Base-by-base conservation (phyloP, 2,797 vertebrate species). In the Natrix natrix region DNA sequence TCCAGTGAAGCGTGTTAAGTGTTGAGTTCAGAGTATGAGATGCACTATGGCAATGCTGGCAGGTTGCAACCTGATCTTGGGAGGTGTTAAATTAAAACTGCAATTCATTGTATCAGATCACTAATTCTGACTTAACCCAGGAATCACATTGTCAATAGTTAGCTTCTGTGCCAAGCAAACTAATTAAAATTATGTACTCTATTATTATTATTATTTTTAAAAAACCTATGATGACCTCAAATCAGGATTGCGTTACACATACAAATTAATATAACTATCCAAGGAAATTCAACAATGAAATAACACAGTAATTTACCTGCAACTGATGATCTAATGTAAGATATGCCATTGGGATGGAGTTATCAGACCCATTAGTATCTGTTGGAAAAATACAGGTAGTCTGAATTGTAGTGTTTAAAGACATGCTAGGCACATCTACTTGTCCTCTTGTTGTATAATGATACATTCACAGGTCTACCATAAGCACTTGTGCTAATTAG, bases 291-390 rank as follows among this genome's bases (percentile, higher is more conserved):
- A 2, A n/a, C 28, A 91, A 89, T 86, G 26, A 93, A 95, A 95
- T 10, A 3, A 12, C 24, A 4, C n/a, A 90, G 87, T 94, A 94
- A 94, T 97, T 93, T 98, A 99, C 99, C 99, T 99, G 99, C 93
- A 99, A 98, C 96, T 99, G 99, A 97, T 99, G 99, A 97, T 99
- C 99, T 98, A 99, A 98, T 89, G 99, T 99, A 95, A 99, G 98
- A 97, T 99, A 99, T 6, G 99, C 99, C 99, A 99, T 99, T 96
- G 99, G 99, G 97, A 99, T 99, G 93, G 99, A 99, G 98, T 99
- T 99, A 98, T 99, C 99, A 78, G 99, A 99, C 94, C 99, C 99
- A 95, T 99, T 99, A 95, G 98, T 99, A 97, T 99, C 99, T 99
- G 97, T 55, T 97, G 97, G 91, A 96, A 95, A 32, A 88, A 95